Evolutionary conservation across 2,113 vertebrate species (phyloP).

Genomic region (Hydrochoerus hydrochaeris): DNA sequence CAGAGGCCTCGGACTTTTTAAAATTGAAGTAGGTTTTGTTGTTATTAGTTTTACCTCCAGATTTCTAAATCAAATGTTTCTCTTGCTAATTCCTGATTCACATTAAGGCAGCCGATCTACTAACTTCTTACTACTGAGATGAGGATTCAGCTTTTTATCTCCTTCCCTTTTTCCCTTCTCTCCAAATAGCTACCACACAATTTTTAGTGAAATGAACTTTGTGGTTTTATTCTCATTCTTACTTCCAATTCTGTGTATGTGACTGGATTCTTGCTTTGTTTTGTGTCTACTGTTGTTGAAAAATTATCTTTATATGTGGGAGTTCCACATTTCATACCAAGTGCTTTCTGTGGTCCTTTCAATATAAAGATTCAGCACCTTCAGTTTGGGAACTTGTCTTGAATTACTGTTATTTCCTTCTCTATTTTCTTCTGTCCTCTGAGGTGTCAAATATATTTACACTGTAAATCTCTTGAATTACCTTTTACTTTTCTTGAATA

Average conservation of each 20-base stretch:
- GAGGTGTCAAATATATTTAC: neutral
- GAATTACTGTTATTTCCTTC: neutral
- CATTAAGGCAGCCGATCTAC: neutral
- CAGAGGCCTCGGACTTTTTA: neutral
- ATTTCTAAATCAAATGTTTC: neutral
- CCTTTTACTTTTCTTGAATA: neutral
- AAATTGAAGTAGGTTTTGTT: neutral
- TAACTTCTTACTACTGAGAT: neutral
- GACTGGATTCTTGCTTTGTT: neutral
- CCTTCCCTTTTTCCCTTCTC: neutral
- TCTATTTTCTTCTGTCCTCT: neutral
- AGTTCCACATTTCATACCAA: neutral
- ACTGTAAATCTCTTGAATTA: neutral
- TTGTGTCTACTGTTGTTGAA: neutral
- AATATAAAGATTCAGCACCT: neutral
- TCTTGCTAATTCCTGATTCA: neutral
- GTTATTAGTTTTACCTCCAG: neutral
- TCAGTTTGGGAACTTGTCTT: neutral
- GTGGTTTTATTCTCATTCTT: neutral
- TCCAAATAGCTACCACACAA: neutral
- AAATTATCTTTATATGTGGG: neutral
- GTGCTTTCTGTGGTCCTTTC: neutral
- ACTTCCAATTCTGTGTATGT: neutral
- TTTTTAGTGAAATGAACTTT: neutral
- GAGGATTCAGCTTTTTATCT: neutral